A percentile compares a stretch with the other conserved stretches of the same genome.
Conservation (phyloP, 92 coral and sea anemone species). For the Paragorgia papillata region DNA sequence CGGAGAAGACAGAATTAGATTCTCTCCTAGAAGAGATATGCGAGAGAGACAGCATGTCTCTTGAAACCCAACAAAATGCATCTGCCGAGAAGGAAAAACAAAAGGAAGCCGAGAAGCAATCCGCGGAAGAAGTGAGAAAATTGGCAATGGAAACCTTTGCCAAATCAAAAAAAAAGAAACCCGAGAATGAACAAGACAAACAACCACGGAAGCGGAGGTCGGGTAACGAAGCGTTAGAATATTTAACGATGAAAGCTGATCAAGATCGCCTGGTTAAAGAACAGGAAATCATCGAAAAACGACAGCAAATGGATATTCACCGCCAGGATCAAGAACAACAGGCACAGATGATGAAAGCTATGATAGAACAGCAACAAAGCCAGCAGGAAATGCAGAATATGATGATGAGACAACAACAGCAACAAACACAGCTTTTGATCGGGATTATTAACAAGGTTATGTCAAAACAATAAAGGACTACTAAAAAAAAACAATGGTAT, state of each 20-base stretch:
- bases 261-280: not conserved
- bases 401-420: not conserved
- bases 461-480: not conserved
- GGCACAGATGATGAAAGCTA: slow-evolving; percentile 21
- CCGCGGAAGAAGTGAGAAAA: slow-evolving; percentile 28
- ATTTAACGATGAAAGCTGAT: not conserved
- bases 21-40: not conserved
- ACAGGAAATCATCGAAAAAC: not conserved
- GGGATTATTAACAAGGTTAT: not conserved
- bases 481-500: not conserved
- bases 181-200: not conserved
- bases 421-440: not conserved
- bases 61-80: slow-evolving; percentile 1
- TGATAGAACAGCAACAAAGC: slow-evolving; percentile 23
- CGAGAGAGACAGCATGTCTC: not conserved
- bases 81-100: slow-evolving; percentile 10
- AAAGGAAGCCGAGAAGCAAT: slow-evolving; percentile 9
- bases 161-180: slow-evolving; percentile 10
- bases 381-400: slow-evolving; percentile 6
- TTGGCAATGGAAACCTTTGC: slow-evolving; percentile 19
- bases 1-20: slow-evolving; percentile 2
- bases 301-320: not conserved
- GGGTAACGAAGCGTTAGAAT: not conserved
- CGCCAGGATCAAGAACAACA: slow-evolving; percentile 26
- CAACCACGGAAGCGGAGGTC: not conserved